phyloP scores from a whole-genome alignment of 2,113 vertebrate species.

The Malurus elegans region DNA sequence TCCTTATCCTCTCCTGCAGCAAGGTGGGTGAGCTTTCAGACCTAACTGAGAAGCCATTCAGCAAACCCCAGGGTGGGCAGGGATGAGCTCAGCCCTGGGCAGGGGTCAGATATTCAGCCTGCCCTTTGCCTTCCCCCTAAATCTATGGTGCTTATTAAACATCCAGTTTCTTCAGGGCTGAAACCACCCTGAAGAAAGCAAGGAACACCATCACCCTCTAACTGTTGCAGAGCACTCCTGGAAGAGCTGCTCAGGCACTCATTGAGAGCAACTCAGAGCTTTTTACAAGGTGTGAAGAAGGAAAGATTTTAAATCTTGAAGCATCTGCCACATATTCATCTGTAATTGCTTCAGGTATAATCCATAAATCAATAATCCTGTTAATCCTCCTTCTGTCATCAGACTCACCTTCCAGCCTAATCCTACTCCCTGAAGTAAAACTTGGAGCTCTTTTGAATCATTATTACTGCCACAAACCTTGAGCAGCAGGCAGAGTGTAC shows the following conservation, averaged over 20 bases:
- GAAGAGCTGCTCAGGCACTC: neutral
- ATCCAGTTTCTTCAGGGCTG: neutral
- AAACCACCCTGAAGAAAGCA: neutral
- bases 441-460: neutral
- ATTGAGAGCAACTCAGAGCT: rapidly evolving
- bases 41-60: neutral
- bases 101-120: neutral
- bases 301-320: neutral
- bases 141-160: neutral
- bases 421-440: neutral
- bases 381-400: neutral
- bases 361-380: neutral
- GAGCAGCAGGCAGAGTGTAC: neutral
- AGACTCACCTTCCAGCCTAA: neutral
- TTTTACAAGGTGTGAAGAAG: neutral
- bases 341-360: neutral
- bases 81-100: neutral
- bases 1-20: neutral
- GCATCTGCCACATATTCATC: neutral
- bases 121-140: neutral
- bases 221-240: neutral
- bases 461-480: neutral
- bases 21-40: neutral
- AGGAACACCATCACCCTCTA: neutral
- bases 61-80: neutral